Conservation (phyloP, 2,797 vertebrate genomes). For the Acomys russatus region DNA sequence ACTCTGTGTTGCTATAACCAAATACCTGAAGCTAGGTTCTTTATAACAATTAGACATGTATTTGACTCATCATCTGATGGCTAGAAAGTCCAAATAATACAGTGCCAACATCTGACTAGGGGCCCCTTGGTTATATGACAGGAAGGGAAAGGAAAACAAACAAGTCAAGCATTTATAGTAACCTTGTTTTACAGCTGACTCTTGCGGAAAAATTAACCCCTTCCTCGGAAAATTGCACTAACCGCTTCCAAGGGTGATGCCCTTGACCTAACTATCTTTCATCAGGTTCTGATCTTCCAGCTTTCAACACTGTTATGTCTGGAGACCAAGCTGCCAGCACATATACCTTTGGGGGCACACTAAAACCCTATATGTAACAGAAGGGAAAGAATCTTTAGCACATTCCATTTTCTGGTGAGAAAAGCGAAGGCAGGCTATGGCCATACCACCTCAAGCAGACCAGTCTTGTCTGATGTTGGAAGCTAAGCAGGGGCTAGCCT, state of each 20-base stretch:
- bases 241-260: not conserved
- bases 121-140: not conserved
- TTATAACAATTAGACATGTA: not conserved
- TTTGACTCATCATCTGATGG: not conserved
- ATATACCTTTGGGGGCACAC: not conserved
- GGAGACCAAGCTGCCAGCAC: not conserved
- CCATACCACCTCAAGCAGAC: not conserved
- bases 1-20: not conserved
- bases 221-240: not conserved
- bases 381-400: not conserved
- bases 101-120: not conserved
- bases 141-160: not conserved
- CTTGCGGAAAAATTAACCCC: not conserved
- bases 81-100: not conserved
- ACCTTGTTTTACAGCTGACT: not conserved
- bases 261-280: not conserved
- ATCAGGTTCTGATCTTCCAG: not conserved
- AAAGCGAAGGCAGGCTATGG: constrained; percentile 17
- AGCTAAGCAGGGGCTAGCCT: not conserved
- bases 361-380: not conserved
- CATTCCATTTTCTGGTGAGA: not conserved
- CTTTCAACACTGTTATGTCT: not conserved
- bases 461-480: not conserved
- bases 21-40: not conserved
- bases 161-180: not conserved